Conservation (phyloP, 1,140 invertebrate species). For the Battus philenor region DNA sequence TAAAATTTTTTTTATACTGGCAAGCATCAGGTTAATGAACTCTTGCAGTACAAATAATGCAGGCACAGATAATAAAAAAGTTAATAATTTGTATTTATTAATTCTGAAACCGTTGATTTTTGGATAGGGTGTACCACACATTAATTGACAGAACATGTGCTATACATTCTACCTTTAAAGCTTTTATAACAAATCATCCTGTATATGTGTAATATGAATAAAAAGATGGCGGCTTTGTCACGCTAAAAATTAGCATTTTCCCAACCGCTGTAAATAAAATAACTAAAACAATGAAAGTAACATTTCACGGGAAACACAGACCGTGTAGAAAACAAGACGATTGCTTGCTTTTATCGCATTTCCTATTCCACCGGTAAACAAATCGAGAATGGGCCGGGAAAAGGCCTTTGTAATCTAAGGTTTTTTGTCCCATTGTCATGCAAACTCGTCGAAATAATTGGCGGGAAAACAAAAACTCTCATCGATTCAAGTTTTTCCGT, state of each 20-base stretch:
- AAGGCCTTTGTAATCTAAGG: constrained; percentile 19
- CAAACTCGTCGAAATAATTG: constrained; percentile 27
- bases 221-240: not conserved
- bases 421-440: constrained; percentile 28
- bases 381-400: constrained; percentile 5
- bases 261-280: not conserved
- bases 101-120: no score
- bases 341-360: constrained; percentile 12
- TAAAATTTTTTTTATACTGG: no score
- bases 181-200: no score
- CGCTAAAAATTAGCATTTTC: constrained; percentile 6
- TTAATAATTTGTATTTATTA: no score
- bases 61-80: no score
- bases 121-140: no score
- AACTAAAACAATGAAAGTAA: constrained; percentile 8
- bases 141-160: no score
- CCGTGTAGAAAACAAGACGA: constrained; percentile 13
- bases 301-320: no score
- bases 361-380: constrained; percentile 6
- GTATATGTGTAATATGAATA: no score
- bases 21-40: no score
- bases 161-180: no score
- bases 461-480: constrained; percentile 20
- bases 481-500: constrained; percentile 20
- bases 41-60: no score